Base-by-base conservation (phyloP, 2,113 vertebrate genomes). In the Coryphaenoides rupestris region DNA sequence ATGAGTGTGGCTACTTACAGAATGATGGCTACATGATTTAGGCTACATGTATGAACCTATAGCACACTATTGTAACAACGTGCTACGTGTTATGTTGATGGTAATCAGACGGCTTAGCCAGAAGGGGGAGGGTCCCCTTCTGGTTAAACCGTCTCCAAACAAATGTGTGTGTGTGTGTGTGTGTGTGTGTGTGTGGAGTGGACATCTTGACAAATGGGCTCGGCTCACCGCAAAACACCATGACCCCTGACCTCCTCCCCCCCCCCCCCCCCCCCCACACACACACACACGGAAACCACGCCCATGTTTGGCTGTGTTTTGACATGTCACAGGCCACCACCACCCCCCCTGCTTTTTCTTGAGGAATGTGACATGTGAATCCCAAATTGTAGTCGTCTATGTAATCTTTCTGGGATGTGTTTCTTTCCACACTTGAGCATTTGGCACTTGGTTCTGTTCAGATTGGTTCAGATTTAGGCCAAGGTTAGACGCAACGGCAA, bases 151-250 rank as follows among this genome's bases (percentile, higher is more conserved):
- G 40, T 57, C 61, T 3, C 49, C 60, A 61, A 69, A 57, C 28
- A 52, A 62, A 65, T 72, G 21, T 21, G 13, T n/a, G n/a, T n/a
- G n/a, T n/a, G n/a, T n/a, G n/a, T n/a, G n/a, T n/a, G n/a, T 72
- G 21, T 21, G 13, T n/a, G n/a, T n/a, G n/a, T n/a, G n/a, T n/a
- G n/a, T 19, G 66, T 61, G 50, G 68, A 70, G 66, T 60, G 54
- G 70, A 70, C 46, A 5, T 66, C 13, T 76, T 65, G 69, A 80
- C 55, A 49, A 52, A 77, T 67, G 65, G 59, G 63, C 71, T 68
- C 13, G 59, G 63, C 56, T 40, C 64, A 60, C 70, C 63, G 72
- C 65, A 21, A 19, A 52, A 26, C 23, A 24, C 61, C 45, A 26
- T 24, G 26, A 24, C 73, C 65, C 61, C 54, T 4, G 19, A 28